A percentile compares a stretch with the other conserved stretches of the same genome.
phyloP scores from a whole-genome alignment of 2,113 vertebrate species.

The Chelonoidis abingdonii region DNA sequence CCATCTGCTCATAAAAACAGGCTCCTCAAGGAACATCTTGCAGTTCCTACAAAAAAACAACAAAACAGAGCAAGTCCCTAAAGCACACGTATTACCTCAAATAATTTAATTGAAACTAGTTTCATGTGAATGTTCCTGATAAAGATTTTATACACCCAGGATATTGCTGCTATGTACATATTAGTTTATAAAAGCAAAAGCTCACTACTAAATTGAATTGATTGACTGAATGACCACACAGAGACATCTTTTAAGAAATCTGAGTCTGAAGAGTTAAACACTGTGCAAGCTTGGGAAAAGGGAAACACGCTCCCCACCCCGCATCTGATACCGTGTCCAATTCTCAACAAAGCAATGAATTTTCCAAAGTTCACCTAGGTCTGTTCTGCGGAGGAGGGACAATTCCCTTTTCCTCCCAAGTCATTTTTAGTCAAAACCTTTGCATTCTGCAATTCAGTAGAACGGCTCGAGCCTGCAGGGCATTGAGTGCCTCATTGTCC shows the following conservation, averaged over 20 bases:
- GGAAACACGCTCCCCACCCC: neutral
- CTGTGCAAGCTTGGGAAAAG: neutral
- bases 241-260: neutral
- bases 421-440: neutral
- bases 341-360: neutral
- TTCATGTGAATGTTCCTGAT: no score
- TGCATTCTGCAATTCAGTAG: neutral
- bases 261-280: neutral
- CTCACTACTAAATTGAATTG: neutral
- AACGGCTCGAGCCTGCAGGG: neutral
- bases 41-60: neutral
- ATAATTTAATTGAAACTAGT: neutral
- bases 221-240: neutral
- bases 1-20: neutral
- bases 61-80: neutral
- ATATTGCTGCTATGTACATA: neutral
- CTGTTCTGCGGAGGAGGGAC: conserved; percentile 16
- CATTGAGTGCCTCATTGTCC: conserved; percentile 36
- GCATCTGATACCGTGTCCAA: neutral
- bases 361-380: neutral
- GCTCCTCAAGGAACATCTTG: neutral
- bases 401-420: neutral
- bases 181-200: neutral
- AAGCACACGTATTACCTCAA: neutral
- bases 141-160: neutral